A percentile compares a stretch with the other conserved stretches of the same genome.
Conservation (phyloP, 2,113 vertebrate genomes). For the Actenoides lindsayi region DNA sequence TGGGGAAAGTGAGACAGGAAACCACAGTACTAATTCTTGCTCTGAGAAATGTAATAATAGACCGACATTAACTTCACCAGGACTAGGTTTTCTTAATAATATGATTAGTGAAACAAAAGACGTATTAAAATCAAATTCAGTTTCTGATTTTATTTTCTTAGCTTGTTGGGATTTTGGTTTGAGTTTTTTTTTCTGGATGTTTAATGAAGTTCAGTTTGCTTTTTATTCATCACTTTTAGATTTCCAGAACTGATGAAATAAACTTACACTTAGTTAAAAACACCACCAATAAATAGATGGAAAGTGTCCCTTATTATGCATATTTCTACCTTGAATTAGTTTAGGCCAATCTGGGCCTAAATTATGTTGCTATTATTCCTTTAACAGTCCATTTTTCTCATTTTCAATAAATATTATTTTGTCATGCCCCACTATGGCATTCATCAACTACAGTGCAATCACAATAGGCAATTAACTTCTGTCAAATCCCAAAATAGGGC, state of each 20-base stretch:
- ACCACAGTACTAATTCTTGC: not conserved
- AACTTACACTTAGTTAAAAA: not conserved
- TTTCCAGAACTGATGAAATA: not conserved
- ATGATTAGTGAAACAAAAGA: not conserved
- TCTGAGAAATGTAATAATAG: not conserved
- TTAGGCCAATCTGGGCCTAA: not conserved
- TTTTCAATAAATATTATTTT: constrained; percentile 42
- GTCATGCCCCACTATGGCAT: not conserved
- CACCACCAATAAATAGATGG: not conserved
- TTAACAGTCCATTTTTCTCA: not conserved
- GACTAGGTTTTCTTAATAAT: not conserved
- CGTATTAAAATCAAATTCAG: not conserved
- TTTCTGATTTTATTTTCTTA: not conserved
- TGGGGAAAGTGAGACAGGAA: not conserved
- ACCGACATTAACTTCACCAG: not conserved
- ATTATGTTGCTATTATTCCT: not conserved
- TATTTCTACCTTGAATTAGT: not conserved
- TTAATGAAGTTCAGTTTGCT: not conserved
- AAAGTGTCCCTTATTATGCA: not conserved
- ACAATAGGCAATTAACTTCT: constrained; percentile 69
- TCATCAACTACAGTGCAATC: constrained; percentile 4
- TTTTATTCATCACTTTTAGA: not conserved
- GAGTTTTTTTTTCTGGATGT: not conserved
- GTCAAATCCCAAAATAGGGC: constrained; percentile 47
- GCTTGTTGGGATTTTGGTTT: not conserved